A percentile compares a stretch with the other conserved stretches of the same genome.
These are phyloP conservation scores for Dasypus novemcinctus DNA, from an alignment of 2,113 vertebrate genomes.

Conservation along the genomic window DNA sequence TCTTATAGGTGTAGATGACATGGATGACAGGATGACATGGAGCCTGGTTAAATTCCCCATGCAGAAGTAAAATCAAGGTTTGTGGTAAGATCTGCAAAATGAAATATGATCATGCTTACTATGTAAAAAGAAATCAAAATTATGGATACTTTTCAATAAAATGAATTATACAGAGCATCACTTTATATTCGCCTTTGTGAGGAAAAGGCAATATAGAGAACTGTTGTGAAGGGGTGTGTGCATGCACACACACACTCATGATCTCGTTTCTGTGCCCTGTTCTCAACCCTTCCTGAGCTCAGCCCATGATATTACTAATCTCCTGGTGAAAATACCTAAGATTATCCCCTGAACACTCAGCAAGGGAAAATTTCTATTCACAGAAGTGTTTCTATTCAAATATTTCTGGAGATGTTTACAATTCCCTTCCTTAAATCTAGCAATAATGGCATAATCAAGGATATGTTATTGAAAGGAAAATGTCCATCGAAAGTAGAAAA, in stretches of 20 bases:
- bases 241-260: not conserved
- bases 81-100: not conserved
- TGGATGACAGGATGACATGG: not conserved
- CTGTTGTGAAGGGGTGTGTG: not conserved
- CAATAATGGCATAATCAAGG: not conserved
- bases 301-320: not conserved
- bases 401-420: slow-evolving; percentile 34
- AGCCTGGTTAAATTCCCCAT: not conserved
- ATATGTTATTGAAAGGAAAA: not conserved
- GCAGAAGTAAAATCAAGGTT: not conserved
- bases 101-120: not conserved
- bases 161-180: slow-evolving; percentile 2
- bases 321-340: not conserved
- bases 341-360: not conserved
- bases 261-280: not conserved
- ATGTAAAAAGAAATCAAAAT: slow-evolving; percentile 22
- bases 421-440: not conserved
- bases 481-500: slow-evolving; percentile 48
- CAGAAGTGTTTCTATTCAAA: not conserved
- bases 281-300: slow-evolving; percentile 23
- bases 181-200: slow-evolving; percentile 28
- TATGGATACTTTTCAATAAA: not conserved
- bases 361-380: slow-evolving; percentile 25
- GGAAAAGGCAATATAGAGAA: slow-evolving; percentile 34
- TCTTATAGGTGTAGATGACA: not conserved